Percentiles rank a stretch among this genome's conserved stretches.
phyloP scores from a whole-genome alignment of 23 tunicate species.

The Diplosoma virens region DNA sequence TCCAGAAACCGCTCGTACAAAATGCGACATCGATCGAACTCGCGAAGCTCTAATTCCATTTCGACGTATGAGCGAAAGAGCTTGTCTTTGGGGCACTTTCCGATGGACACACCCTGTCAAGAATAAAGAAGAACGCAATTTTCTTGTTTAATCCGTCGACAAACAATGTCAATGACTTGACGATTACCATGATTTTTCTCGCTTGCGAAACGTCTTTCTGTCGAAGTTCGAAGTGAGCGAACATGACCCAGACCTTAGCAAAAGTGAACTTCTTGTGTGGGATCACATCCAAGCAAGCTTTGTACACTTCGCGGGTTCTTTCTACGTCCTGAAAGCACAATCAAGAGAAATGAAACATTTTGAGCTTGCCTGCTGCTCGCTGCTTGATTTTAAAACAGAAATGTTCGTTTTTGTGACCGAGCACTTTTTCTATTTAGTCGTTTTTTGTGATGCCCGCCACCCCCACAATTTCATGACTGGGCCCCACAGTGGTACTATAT shows the following conservation, averaged over 20 bases:
- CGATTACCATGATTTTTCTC: constrained; percentile 78
- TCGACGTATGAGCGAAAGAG: constrained; percentile 89
- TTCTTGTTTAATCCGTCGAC: too few relatives aligned
- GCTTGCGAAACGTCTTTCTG: constrained; percentile 80
- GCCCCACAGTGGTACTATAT: too few relatives aligned
- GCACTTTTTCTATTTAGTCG: too few relatives aligned
- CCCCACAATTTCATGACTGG: too few relatives aligned
- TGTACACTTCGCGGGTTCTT: constrained; percentile 82
- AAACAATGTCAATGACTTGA: too few relatives aligned
- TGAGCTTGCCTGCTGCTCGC: too few relatives aligned
- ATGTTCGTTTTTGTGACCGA: too few relatives aligned
- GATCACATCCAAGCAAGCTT: constrained; percentile 81
- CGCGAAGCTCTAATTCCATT: constrained; percentile 87
- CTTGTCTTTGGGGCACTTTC: constrained; percentile 97
- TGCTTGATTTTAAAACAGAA: too few relatives aligned
- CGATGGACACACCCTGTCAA: constrained; percentile 85
- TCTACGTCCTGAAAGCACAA: constrained; percentile 51
- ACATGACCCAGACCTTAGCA: constrained; percentile 93
- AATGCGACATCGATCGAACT: constrained; percentile 94
- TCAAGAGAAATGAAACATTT: too few relatives aligned
- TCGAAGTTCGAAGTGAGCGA: constrained; percentile 86
- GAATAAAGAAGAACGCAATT: too few relatives aligned
- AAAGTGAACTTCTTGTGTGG: constrained; percentile 97
- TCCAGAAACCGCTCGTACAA: constrained; percentile 87
- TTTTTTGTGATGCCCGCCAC: too few relatives aligned